These are phyloP conservation scores for Dorcus hopei DNA, from an alignment of 2,888 invertebrate genomes.

Conservation along the genomic window DNA sequence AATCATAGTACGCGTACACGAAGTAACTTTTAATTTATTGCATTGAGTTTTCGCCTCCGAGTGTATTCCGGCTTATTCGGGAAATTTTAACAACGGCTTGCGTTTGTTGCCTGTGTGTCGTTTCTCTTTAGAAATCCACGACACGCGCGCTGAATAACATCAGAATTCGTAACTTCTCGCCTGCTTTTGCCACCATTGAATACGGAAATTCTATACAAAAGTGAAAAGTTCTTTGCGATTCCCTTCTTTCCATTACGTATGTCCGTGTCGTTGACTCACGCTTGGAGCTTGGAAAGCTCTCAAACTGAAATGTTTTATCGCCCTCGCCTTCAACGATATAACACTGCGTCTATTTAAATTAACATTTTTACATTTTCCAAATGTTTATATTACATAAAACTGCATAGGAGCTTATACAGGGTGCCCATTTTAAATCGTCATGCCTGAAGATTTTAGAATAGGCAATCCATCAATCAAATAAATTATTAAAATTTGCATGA, in stretches of 20 bases:
- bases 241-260: constrained; percentile 30
- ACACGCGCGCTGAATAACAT: constrained; percentile 33
- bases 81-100: too few species aligned
- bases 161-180: constrained; percentile 32
- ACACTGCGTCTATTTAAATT: neutral
- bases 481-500: too few species aligned
- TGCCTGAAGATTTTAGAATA: too few species aligned
- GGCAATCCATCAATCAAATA: too few species aligned
- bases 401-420: too few species aligned
- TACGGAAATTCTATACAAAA: constrained; percentile 36
- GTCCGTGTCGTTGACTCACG: constrained; percentile 18
- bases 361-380: neutral
- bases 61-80: too few species aligned
- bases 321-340: neutral
- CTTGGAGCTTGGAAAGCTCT: constrained; percentile 4
- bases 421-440: too few species aligned
- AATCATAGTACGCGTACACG: neutral
- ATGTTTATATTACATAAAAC: neutral
- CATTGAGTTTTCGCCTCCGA: too few species aligned
- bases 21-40: neutral
- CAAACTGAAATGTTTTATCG: neutral
- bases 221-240: constrained; percentile 25
- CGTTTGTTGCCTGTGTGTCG: too few species aligned
- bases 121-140: neutral
- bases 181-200: constrained; percentile 31